phyloP scores from a whole-genome alignment of 1,140 invertebrate genomes.

The Stenopsyche tienmushanensis region DNA sequence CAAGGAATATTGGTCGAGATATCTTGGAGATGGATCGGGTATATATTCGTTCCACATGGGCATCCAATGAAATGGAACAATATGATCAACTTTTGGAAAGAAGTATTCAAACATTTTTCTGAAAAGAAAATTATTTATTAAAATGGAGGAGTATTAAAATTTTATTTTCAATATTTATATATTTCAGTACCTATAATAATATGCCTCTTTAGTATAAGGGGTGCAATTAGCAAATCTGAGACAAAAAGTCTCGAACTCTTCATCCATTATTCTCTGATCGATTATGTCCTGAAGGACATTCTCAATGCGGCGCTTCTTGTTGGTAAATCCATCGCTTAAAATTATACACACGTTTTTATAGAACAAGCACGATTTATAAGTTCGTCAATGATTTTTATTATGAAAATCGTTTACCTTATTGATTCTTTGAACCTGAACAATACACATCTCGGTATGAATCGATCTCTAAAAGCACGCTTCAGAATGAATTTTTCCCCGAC shows the following conservation, averaged over 20 bases:
- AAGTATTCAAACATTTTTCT: slow-evolving; percentile 67
- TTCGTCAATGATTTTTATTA: too few species aligned
- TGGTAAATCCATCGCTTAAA: slow-evolving; percentile 85
- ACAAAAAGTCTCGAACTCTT: slow-evolving; percentile 58
- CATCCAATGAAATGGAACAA: slow-evolving; percentile 84
- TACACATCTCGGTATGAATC: too few species aligned
- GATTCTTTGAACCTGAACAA: too few species aligned
- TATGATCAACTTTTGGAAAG: slow-evolving; percentile 62
- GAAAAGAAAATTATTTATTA: too few species aligned
- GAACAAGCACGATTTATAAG: too few species aligned
- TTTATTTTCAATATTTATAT: too few species aligned
- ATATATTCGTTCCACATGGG: slow-evolving; percentile 72
- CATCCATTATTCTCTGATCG: slow-evolving; percentile 66
- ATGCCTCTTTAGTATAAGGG: slow-evolving; percentile 80
- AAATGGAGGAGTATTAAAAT: too few species aligned
- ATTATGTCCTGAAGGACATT: slow-evolving; percentile 75
- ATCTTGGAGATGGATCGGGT: slow-evolving; percentile 76
- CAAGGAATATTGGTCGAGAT: too few species aligned
- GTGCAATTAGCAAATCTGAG: slow-evolving; percentile 67
- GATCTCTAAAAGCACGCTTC: too few species aligned
- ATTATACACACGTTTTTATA: too few species aligned
- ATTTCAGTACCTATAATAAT: slow-evolving; percentile 81
- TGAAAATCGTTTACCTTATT: too few species aligned
- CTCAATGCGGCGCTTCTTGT: slow-evolving; percentile 75
- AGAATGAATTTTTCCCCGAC: too few species aligned